phyloP scores from a whole-genome alignment of 2,888 invertebrate species.

The Diachrysia chrysitis region DNA sequence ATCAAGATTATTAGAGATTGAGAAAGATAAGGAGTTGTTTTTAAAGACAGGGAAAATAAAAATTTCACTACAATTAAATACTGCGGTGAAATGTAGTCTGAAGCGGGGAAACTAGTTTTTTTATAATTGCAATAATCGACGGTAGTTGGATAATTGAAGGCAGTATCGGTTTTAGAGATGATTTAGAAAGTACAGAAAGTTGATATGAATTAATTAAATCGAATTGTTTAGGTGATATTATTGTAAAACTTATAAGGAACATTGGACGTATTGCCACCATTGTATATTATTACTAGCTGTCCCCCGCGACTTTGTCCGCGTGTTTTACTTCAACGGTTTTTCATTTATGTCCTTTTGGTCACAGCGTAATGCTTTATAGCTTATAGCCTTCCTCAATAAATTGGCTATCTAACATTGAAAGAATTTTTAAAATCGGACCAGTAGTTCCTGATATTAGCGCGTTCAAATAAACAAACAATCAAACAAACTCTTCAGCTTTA shows the following conservation, averaged over 20 bases:
- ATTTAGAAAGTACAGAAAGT: conserved; percentile 55
- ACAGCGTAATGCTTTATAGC: too few species aligned
- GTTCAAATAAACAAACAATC: too few species aligned
- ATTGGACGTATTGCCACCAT: too few species aligned
- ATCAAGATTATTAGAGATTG: neutral
- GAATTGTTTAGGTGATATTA: conserved; percentile 28
- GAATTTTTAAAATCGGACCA: too few species aligned
- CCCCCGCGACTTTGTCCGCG: too few species aligned
- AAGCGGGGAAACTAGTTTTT: conserved; percentile 49
- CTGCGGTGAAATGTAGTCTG: conserved; percentile 42
- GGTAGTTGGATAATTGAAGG: conserved; percentile 42
- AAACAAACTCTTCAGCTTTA: too few species aligned
- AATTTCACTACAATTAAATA: conserved; percentile 51
- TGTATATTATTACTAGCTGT: too few species aligned
- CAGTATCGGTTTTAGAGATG: conserved; percentile 32
- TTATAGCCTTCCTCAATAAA: too few species aligned
- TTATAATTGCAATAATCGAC: conserved; percentile 57
- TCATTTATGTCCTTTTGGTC: too few species aligned
- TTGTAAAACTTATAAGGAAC: conserved; percentile 14
- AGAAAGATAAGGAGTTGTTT: neutral
- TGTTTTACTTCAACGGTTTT: too few species aligned
- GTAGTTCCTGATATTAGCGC: too few species aligned
- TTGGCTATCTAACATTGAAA: too few species aligned
- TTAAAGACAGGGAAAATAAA: neutral
- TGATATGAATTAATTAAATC: conserved; percentile 32